Conservation (phyloP, 1,140 invertebrate species). For the Drosophila saltans region DNA sequence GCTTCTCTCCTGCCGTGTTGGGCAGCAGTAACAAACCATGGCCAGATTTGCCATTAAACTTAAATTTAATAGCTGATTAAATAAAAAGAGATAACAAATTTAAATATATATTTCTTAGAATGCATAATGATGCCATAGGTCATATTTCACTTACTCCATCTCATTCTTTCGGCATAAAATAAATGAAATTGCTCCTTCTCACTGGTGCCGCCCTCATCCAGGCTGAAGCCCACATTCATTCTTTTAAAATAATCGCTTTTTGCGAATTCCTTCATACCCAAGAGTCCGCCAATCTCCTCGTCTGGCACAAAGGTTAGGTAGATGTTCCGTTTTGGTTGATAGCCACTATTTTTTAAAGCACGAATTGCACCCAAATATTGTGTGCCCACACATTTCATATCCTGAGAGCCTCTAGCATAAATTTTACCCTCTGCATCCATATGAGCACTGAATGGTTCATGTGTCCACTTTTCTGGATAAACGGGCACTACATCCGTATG, state of each 20-base stretch:
- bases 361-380: conserved; percentile 88
- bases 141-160: conserved; percentile 86
- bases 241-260: conserved; percentile 89
- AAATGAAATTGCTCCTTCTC: conserved; percentile 87
- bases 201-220: conserved; percentile 93
- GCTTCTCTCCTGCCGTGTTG: conserved; percentile 93
- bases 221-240: conserved; percentile 94
- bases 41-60: conserved; percentile 89
- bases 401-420: conserved; percentile 91
- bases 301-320: conserved; percentile 93
- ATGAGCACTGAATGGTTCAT: conserved; percentile 89
- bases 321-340: conserved; percentile 87
- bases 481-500: conserved; percentile 96
- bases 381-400: conserved; percentile 83
- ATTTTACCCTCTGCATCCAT: conserved; percentile 91
- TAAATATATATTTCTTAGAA: not conserved
- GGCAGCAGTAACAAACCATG: conserved; percentile 93
- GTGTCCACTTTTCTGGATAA: conserved; percentile 86
- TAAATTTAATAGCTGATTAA: conserved; percentile 26
- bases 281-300: conserved; percentile 94
- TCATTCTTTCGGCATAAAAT: conserved; percentile 90
- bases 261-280: conserved; percentile 93
- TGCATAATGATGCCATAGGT: conserved; percentile 66
- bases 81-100: conserved; percentile 7
- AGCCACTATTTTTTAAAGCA: conserved; percentile 85